Conservation (phyloP, 2,113 vertebrate species). For the Otis tarda region DNA sequence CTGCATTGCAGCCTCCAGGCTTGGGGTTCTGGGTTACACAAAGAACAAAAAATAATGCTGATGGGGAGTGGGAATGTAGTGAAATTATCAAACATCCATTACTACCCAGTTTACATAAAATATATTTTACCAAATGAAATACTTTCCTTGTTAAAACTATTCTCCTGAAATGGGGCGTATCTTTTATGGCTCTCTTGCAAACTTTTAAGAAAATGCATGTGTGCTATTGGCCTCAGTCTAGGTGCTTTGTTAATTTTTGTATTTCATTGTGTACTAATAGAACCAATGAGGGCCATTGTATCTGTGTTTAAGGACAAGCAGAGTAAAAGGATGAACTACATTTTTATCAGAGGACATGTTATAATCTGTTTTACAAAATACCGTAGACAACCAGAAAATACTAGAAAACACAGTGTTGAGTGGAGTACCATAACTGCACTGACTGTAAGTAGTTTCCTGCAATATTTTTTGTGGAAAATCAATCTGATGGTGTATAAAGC, state of each 20-base stretch:
- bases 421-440: background rate
- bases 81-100: background rate
- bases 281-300: background rate
- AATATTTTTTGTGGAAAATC: background rate
- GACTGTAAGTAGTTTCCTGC: background rate
- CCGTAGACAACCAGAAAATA: background rate
- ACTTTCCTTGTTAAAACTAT: background rate
- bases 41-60: background rate
- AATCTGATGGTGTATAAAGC: background rate
- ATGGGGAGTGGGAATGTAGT: background rate
- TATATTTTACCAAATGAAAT: background rate
- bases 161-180: background rate
- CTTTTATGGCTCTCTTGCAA: background rate
- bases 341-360: background rate
- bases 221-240: background rate
- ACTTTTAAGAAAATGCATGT: background rate
- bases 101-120: background rate
- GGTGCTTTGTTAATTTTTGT: background rate
- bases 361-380: background rate
- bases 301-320: background rate
- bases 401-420: background rate
- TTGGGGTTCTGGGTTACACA: background rate
- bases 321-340: background rate
- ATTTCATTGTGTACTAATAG: background rate
- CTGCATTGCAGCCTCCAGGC: background rate